A percentile compares a stretch with the other conserved stretches of the same genome.
phyloP scores from a whole-genome alignment of 2,113 vertebrate genomes.

The Propithecus coquereli region DNA sequence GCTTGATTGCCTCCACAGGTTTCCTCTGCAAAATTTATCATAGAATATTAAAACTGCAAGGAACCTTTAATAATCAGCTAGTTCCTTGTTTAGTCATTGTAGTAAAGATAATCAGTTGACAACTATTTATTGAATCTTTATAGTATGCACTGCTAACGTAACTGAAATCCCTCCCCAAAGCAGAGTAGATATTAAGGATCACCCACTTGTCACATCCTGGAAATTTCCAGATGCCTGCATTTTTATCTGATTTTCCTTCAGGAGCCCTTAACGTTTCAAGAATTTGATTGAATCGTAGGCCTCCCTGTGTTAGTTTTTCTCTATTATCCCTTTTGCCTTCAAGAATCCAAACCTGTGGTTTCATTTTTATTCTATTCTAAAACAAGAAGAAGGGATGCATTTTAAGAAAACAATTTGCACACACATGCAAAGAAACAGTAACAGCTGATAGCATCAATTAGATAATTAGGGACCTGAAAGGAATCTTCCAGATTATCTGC shows the following conservation, averaged over 20 bases:
- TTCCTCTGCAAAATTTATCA: neutral
- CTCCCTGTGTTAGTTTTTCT: neutral
- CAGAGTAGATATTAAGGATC: neutral
- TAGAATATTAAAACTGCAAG: neutral
- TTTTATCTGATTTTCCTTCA: constrained; percentile 2
- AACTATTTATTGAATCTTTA: neutral
- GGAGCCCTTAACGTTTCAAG: neutral
- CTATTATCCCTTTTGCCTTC: neutral
- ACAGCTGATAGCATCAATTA: neutral
- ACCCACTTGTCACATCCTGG: neutral
- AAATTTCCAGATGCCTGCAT: neutral
- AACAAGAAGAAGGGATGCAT: neutral
- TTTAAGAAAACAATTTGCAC: constrained; percentile 48
- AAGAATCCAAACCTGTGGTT: neutral
- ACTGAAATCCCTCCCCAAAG: neutral
- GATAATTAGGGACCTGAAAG: neutral
- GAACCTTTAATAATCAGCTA: neutral
- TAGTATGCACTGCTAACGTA: neutral
- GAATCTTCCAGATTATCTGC: neutral
- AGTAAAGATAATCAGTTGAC: constrained; percentile 2
- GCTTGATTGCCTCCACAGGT: neutral
- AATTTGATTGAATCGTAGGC: neutral
- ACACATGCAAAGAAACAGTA: constrained; percentile 1
- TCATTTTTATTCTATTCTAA: constrained; percentile 34
- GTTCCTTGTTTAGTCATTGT: neutral